These are phyloP conservation scores for Osedax fenrisi DNA, from an alignment of 2,888 invertebrate genomes.

Conservation along the genomic window DNA sequence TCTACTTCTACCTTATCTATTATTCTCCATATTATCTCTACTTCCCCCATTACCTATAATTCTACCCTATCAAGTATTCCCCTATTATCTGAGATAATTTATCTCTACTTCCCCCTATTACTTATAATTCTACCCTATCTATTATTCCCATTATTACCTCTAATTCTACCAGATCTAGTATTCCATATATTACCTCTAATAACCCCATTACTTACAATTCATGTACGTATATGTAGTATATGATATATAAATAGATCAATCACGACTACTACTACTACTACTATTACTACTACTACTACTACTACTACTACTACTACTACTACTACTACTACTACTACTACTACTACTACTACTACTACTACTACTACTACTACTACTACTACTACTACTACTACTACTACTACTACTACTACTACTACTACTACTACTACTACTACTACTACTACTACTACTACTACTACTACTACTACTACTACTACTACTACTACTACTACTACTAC, in stretches of 20 bases:
- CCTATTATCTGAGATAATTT: neutral
- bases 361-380: slow-evolving; percentile 15
- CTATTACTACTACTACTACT: slow-evolving; percentile 12
- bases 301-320: slow-evolving; percentile 16
- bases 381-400: slow-evolving; percentile 16
- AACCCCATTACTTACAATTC: neutral
- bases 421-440: slow-evolving; percentile 2
- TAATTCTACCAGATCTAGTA: neutral
- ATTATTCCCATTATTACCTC: neutral
- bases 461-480: neutral
- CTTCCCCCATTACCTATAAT: neutral
- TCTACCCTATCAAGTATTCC: neutral
- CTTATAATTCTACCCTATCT: neutral
- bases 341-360: slow-evolving; percentile 13
- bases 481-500: slow-evolving; percentile 11
- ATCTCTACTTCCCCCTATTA: neutral
- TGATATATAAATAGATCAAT: neutral
- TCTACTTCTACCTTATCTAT: neutral
- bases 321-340: slow-evolving; percentile 13
- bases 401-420: slow-evolving; percentile 8
- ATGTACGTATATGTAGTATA: neutral
- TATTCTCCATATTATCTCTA: neutral
- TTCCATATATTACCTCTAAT: neutral
- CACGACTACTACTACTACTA: slow-evolving; percentile 13
- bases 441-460: slow-evolving; percentile 10